Evolutionary conservation across 2,888 invertebrate species (phyloP).

Genomic region (Eupithecia pulchellata): DNA sequence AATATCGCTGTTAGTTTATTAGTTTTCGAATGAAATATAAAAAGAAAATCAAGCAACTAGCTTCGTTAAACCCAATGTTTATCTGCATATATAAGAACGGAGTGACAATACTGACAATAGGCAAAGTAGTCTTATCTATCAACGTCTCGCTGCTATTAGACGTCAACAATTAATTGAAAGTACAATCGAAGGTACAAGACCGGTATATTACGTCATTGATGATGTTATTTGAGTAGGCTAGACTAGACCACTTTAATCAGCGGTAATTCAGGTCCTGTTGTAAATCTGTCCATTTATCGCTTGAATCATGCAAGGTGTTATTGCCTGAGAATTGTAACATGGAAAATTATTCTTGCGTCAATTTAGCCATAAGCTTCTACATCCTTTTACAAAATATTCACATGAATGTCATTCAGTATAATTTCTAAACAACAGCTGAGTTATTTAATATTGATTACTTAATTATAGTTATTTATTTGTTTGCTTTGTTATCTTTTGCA

Average conservation of each 20-base stretch:
- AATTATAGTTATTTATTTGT: background rate
- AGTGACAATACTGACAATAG: slow-evolving; percentile 21
- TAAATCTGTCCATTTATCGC: slow-evolving; percentile 35
- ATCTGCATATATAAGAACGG: background rate
- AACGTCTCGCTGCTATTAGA: slow-evolving; percentile 4
- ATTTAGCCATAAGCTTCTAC: background rate
- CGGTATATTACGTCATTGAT: slow-evolving; percentile 54
- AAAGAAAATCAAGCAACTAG: background rate
- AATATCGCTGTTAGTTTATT: background rate
- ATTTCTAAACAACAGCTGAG: background rate
- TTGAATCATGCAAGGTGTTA: slow-evolving; percentile 22
- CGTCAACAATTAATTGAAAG: slow-evolving; percentile 20
- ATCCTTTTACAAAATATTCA: background rate
- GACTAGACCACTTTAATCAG: slow-evolving; percentile 37
- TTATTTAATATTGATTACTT: background rate
- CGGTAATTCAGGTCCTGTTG: slow-evolving; percentile 36
- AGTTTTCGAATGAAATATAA: background rate
- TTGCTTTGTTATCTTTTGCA: background rate
- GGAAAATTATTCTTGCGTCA: background rate
- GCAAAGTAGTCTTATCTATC: slow-evolving; percentile 18
- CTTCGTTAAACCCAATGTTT: background rate
- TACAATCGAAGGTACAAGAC: slow-evolving; percentile 22
- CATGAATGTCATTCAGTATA: background rate
- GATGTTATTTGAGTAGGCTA: slow-evolving; percentile 44
- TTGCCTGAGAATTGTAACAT: background rate